Conservation (phyloP, 2,113 vertebrate genomes). For the Lampris incognitus region DNA sequence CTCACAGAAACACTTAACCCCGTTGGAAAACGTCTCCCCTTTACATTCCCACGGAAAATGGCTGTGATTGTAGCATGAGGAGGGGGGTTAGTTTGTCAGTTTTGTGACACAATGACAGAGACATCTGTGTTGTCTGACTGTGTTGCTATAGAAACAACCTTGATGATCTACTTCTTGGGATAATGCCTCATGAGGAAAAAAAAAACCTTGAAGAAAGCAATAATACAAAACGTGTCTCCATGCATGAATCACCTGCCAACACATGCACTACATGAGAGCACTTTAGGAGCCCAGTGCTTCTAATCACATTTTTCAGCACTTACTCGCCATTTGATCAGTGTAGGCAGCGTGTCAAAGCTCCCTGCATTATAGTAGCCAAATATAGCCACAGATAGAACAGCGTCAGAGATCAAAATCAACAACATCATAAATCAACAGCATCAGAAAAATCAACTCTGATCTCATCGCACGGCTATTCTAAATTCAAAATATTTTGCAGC, state of each 20-base stretch:
- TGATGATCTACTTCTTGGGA: slow-evolving; percentile 58
- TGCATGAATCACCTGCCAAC: slow-evolving; percentile 73
- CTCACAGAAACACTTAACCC: too few species aligned
- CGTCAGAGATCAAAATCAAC: background rate
- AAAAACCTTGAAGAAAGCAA: slow-evolving; percentile 45
- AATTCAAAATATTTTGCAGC: too few species aligned
- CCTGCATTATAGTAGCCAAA: background rate
- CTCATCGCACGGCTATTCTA: too few species aligned
- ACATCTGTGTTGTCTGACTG: slow-evolving; percentile 59
- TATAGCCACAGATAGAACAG: background rate
- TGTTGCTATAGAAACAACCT: slow-evolving; percentile 76
- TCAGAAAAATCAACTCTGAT: background rate
- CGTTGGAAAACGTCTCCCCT: too few species aligned
- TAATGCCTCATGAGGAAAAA: slow-evolving; percentile 53
- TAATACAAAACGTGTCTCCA: slow-evolving; percentile 44
- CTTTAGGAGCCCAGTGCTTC: slow-evolving; percentile 13
- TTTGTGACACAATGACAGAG: slow-evolving; percentile 57
- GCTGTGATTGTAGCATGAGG: slow-evolving; percentile 20
- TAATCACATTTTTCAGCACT: background rate
- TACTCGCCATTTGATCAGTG: slow-evolving; percentile 36
- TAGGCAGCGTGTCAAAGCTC: slow-evolving; percentile 33
- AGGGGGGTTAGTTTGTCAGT: slow-evolving; percentile 37
- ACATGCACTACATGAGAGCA: slow-evolving; percentile 38
- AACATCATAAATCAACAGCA: background rate
- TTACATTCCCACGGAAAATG: too few species aligned